Conservation (phyloP, 2,888 invertebrate genomes). For the Ecdyonurus torrentis region DNA sequence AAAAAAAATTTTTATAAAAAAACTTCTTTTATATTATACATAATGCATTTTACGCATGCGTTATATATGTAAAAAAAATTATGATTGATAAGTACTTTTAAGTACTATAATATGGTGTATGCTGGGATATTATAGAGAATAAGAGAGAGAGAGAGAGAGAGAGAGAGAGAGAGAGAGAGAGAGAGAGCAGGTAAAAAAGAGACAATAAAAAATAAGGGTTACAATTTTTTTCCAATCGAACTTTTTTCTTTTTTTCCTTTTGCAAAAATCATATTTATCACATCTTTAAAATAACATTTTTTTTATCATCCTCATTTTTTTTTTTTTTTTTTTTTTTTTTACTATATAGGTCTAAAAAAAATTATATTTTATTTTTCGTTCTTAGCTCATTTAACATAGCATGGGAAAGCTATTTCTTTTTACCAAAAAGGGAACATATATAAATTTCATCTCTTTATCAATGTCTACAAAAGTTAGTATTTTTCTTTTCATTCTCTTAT, state of each 20-base stretch:
- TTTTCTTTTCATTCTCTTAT: slow-evolving; percentile 8
- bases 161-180: too few species aligned
- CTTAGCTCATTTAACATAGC: slow-evolving; percentile 10
- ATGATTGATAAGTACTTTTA: neutral
- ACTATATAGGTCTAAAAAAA: neutral
- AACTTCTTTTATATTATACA: too few species aligned
- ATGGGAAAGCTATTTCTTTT: slow-evolving; percentile 11
- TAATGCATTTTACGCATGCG: neutral
- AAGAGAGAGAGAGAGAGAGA: too few species aligned
- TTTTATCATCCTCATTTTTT: neutral
- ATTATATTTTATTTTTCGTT: neutral
- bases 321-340: too few species aligned
- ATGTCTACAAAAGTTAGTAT: slow-evolving; percentile 8
- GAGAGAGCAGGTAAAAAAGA: neutral
- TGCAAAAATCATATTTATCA: neutral
- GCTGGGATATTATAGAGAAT: too few species aligned
- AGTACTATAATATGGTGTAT: too few species aligned
- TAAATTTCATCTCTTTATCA: slow-evolving; percentile 11
- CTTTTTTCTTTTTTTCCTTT: too few species aligned
- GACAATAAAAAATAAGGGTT: neutral
- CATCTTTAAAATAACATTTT: neutral
- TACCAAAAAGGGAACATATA: slow-evolving; percentile 8
- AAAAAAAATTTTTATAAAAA: too few species aligned
- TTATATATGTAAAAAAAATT: neutral
- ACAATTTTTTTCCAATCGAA: neutral